These are phyloP conservation scores for Oryzias melastigma DNA, from an alignment of 2,113 vertebrate genomes.

Conservation along the genomic window DNA sequence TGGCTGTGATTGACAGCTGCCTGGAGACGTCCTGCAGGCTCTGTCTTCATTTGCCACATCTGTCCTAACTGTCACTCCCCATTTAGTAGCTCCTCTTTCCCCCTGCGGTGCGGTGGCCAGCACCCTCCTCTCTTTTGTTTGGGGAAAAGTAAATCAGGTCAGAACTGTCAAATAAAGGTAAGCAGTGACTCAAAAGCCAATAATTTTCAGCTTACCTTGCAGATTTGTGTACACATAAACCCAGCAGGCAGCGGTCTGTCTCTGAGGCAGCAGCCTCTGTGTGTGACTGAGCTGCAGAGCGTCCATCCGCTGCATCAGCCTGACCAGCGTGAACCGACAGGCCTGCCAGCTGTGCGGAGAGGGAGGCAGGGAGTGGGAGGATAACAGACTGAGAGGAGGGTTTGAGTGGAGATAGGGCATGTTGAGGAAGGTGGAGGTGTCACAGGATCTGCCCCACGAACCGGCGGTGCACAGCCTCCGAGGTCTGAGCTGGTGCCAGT, in stretches of 20 bases:
- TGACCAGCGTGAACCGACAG: conserved; percentile 37
- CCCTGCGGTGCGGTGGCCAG: not conserved
- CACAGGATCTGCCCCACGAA: conserved; percentile 1
- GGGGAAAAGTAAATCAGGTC: not conserved
- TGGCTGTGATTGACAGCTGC: conserved; percentile 49
- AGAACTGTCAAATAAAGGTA: conserved; percentile 17
- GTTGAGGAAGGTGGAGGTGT: conserved; percentile 7
- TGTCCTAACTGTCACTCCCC: conserved; percentile 46
- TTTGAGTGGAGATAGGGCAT: conserved; percentile 4
- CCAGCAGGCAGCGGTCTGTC: no score
- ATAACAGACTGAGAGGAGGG: conserved; percentile 2
- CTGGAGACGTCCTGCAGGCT: conserved; percentile 29
- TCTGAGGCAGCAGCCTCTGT: no score
- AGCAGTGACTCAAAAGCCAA: conserved; percentile 5
- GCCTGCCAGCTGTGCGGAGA: conserved; percentile 33
- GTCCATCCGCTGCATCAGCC: conserved; percentile 35
- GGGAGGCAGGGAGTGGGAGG: not conserved
- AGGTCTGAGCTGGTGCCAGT: conserved; percentile 18
- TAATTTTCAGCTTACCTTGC: conserved; percentile 1
- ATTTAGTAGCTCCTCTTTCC: conserved; percentile 41
- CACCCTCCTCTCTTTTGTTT: conserved; percentile 8
- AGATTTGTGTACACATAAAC: not conserved
- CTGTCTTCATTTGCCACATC: conserved; percentile 43
- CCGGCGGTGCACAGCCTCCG: not conserved
- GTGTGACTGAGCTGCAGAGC: conserved; percentile 26